Base-by-base conservation (phyloP, 37 sponge, comb jelly and placozoan genomes). In the Dysidea cf. avara region DNA sequence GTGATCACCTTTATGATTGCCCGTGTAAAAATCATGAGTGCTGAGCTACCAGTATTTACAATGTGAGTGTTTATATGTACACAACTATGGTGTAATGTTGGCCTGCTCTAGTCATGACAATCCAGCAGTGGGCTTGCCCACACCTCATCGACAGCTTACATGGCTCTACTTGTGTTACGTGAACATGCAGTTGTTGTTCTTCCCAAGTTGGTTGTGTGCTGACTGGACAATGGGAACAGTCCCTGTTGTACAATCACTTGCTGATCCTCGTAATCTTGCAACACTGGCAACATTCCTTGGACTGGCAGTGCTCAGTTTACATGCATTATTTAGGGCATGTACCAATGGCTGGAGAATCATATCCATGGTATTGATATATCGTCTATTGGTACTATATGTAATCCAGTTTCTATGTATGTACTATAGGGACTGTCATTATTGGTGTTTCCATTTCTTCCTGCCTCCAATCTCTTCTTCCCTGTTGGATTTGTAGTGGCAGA, bases 401-500 rank as follows among this genome's bases (percentile, higher is more conserved):
- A 12, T 9, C 5, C 46, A 43, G 7, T 43, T 43, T 43, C 46
- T 2, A 26, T 33, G 34, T 53, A 28, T 17, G 58, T 83, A n/a
- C 29, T 86, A 32, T 24, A 80, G 62, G 90, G 68, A 14, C 61
- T 96, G 31, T 66, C 79, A 50, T 52, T 96, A 6, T 48, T 86
- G 36, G 58, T 89, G 17, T 83, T 96, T 46, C 97, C 97, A 18
- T 96, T 75, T 69, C 16, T 96, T 28, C 97, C 97, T 29, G 97
- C 97, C 35, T 92, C 90, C 31, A 96, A 96, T 62, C 81, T 96
- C 13, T 92, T 96, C 79, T 89, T 96, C 32, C 90, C 90, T 14
- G 97, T 96, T 36, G 97, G 97, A 14, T 96, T 96, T 78, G 94
- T 92, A 18, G 94, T 96, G 35, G 97, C 97, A 17, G 97, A 96